These are phyloP conservation scores for Trichonephila clavata DNA, from an alignment of 1,140 invertebrate genomes.

Conservation along the genomic window DNA sequence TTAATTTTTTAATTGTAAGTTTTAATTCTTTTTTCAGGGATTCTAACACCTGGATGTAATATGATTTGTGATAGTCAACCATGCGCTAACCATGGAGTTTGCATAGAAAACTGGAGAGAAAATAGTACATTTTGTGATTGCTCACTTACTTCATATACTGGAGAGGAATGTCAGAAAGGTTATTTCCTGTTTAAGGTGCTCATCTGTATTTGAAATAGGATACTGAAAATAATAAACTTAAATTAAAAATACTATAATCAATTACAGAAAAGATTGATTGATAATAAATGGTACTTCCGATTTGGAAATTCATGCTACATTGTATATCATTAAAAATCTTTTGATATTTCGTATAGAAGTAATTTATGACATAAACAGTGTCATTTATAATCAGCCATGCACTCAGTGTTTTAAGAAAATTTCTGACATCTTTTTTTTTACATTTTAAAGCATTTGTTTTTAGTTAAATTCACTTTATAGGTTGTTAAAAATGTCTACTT, in stretches of 20 bases:
- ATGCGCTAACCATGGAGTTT: slow-evolving; percentile 92
- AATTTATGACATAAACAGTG: too few species aligned
- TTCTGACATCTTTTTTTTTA: too few species aligned
- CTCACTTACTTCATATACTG: slow-evolving; percentile 92
- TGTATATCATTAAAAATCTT: too few species aligned
- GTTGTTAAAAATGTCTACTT: too few species aligned
- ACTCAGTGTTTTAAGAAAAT: too few species aligned
- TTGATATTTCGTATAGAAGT: too few species aligned
- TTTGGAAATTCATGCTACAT: too few species aligned
- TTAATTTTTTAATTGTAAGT: too few species aligned
- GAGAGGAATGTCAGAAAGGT: slow-evolving; percentile 86
- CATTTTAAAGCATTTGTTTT: too few species aligned
- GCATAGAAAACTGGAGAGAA: slow-evolving; percentile 93
- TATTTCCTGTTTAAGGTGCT: slow-evolving; percentile 77
- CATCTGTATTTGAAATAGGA: slow-evolving; percentile 72
- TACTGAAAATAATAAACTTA: slow-evolving; percentile 32
- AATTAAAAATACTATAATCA: not conserved
- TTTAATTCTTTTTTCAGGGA: slow-evolving; percentile 82
- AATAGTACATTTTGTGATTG: slow-evolving; percentile 93
- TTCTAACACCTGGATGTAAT: slow-evolving; percentile 88
- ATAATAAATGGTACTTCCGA: too few species aligned
- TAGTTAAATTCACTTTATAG: too few species aligned
- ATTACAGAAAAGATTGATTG: not conserved
- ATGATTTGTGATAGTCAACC: slow-evolving; percentile 93
- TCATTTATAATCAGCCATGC: too few species aligned